Conservation (phyloP, 2,797 vertebrate genomes). For the Mus minutoides region DNA sequence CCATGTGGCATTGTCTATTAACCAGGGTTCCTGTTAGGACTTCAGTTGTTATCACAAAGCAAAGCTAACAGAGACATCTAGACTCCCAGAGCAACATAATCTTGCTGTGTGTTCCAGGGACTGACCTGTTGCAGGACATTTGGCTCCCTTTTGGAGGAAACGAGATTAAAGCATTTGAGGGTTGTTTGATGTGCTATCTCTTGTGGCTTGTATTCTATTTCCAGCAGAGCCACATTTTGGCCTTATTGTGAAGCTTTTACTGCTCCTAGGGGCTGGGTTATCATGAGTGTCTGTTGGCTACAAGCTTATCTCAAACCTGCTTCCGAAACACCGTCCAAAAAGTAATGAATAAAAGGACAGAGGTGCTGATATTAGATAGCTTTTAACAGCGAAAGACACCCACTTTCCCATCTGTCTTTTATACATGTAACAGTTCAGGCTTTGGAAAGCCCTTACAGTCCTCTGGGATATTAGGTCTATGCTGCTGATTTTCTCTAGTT, state of each 20-base stretch:
- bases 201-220: not conserved
- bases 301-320: not conserved
- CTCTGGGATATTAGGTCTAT: not conserved
- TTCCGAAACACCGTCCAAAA: not conserved
- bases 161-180: not conserved
- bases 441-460: not conserved
- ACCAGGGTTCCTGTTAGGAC: not conserved
- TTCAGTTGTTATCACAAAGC: not conserved
- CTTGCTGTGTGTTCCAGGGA: slow-evolving; percentile 3
- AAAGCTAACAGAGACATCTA: not conserved
- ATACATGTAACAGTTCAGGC: not conserved
- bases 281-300: not conserved
- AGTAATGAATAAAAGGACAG: not conserved
- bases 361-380: not conserved
- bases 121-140: not conserved
- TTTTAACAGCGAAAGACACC: not conserved
- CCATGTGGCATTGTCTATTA: not conserved
- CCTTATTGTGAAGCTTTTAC: not conserved
- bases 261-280: not conserved
- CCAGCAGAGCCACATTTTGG: not conserved
- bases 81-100: not conserved
- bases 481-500: not conserved
- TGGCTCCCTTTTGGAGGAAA: not conserved
- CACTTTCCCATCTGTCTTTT: not conserved
- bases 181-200: not conserved